Evolutionary conservation across 1,140 invertebrate genomes (phyloP), one percentile per base, ranked within the genome.

Genomic region (Aphaenogaster rudis): DNA sequence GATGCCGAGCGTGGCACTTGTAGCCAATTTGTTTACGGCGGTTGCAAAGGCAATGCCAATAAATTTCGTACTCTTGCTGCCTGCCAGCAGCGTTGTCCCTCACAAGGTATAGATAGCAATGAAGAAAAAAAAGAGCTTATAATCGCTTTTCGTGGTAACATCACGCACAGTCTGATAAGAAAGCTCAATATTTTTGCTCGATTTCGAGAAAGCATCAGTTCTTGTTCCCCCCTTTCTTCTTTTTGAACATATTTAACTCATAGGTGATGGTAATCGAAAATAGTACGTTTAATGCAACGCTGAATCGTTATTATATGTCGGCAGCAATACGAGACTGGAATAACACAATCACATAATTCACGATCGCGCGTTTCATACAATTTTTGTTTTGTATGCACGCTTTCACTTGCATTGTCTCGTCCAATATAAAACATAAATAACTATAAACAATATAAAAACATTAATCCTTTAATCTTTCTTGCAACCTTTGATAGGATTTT

Each of bases 11-110:
- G 95, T 92, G 92, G 93, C 90, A 95, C 91, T 86, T 97, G 97
- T 94, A 94, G 95, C 86, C 94, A 95, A 90, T 97, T 97, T 93
- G 92, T 95, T 82, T 97, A 97, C 91, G 95, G 96, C 72, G 97
- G 97, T 91, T 97, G 97, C 93, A 96, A 96, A 88, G 97, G 97
- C 69, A 97, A 97, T 93, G 95, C 93, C 64, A 98, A 98, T 96
- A 96, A 96, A 90, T 98, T 97, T 94, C 94, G 95, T 85, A 96
- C 95, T 81, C 88, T 95, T 54, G 93, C 95, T 86, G 96, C 96
- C 72, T 97, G 97, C 93, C 95, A 96, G 93, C 93, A 95, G 67
- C 95, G 95, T 77, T 97, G 97, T 88, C 91, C 91, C 36, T 84
- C 81, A 63, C 89, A 91, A 94, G 93, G 94, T 94, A 95, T 86